Conservation (phyloP, 2,888 invertebrate species). For the Brachynemurus nebulosus region DNA sequence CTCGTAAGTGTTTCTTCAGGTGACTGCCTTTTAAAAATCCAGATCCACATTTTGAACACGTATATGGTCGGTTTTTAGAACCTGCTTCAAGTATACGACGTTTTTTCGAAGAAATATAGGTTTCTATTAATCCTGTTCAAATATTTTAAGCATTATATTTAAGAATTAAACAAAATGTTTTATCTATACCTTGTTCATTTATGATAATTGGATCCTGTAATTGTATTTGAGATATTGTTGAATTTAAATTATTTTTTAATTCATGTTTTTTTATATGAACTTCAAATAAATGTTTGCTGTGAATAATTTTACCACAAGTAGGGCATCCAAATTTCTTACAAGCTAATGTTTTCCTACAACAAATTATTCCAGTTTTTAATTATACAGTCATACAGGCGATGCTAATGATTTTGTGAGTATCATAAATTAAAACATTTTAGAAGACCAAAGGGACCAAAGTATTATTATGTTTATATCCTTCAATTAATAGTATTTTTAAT, state of each 20-base stretch:
- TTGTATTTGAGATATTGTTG: not conserved
- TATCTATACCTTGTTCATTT: slow-evolving; percentile 1
- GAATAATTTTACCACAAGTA: slow-evolving; percentile 29
- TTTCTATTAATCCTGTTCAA: not conserved
- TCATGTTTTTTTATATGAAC: slow-evolving; percentile 29
- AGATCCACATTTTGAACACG: slow-evolving; percentile 22
- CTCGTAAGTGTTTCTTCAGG: slow-evolving; percentile 34
- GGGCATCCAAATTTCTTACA: no score
- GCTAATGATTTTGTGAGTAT: no score
- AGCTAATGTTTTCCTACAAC: no score
- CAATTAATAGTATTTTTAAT: no score
- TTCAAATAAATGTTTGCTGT: slow-evolving; percentile 27
- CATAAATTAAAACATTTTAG: no score
- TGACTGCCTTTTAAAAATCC: slow-evolving; percentile 44
- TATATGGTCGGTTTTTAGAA: not conserved
- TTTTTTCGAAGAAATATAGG: slow-evolving; percentile 1
- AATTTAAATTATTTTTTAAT: slow-evolving; percentile 6
- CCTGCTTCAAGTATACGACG: not conserved
- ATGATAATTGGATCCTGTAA: slow-evolving; percentile 4
- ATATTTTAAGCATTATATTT: not conserved
- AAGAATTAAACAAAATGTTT: not conserved
- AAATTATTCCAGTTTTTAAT: no score
- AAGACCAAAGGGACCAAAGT: no score
- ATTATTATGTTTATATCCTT: no score
- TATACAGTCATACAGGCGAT: no score